Conservation (phyloP, 2,888 invertebrate species). For the Watsonalla binaria region DNA sequence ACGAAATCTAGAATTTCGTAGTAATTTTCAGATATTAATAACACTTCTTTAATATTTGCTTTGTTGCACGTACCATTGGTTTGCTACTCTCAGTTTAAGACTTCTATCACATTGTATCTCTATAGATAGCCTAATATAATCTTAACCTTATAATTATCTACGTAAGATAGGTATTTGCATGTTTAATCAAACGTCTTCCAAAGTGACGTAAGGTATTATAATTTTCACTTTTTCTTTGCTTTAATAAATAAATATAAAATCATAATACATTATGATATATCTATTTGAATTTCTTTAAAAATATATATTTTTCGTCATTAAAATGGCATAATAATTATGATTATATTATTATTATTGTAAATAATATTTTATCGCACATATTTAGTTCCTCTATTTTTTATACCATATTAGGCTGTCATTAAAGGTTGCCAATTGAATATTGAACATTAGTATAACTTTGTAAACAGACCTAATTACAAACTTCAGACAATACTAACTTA, state of each 20-base stretch:
- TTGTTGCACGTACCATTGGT: constrained; percentile 51
- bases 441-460: too few relatives aligned
- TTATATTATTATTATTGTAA: too few relatives aligned
- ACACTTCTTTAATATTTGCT: constrained; percentile 56
- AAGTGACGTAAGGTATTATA: constrained; percentile 67
- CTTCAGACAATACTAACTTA: too few relatives aligned
- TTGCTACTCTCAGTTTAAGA: constrained; percentile 31
- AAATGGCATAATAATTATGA: too few relatives aligned
- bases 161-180: constrained; percentile 72
- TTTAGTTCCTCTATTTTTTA: too few relatives aligned
- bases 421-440: too few relatives aligned
- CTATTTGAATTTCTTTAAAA: too few relatives aligned
- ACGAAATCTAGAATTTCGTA: constrained; percentile 70
- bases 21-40: constrained; percentile 51
- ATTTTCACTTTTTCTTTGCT: constrained; percentile 21
- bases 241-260: constrained; percentile 1
- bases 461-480: too few relatives aligned
- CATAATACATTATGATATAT: too few relatives aligned
- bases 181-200: constrained; percentile 77
- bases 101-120: constrained; percentile 17
- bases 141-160: constrained; percentile 46
- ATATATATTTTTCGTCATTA: too few relatives aligned
- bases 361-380: too few relatives aligned
- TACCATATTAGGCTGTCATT: too few relatives aligned
- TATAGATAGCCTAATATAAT: constrained; percentile 35